Evolutionary conservation across 1,140 invertebrate species (phyloP), one percentile per base, ranked within the genome.

Genomic region (Pentalonia nigronervosa): DNA sequence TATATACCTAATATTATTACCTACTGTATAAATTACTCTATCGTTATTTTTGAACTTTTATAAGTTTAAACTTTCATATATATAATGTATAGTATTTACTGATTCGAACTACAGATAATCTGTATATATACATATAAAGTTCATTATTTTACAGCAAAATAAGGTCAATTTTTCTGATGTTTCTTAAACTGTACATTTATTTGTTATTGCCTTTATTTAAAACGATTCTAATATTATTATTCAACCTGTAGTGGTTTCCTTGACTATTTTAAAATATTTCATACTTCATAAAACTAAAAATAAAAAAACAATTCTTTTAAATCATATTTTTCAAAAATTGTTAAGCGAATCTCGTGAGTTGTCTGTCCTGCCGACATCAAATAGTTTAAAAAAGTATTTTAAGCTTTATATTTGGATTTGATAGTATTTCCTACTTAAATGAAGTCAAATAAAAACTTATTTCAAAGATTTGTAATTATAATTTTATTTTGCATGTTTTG

Each of bases 11-110:
- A n/a, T n/a, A n/a, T n/a, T n/a, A n/a, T n/a, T n/a, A n/a, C n/a
- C 23, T 41, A 41, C 36, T 41, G 11, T 87, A n/a, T 84, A 41
- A 84, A 41, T 84, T 84, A 84, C 36, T 84, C 36, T 45, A 84
- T 84, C 83, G 45, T 84, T 87, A 48, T 87, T 87, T 87, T 48
- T 87, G 25, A 87, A 48, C 47, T 48, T 48, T 87, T 87, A 48
- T 20, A 87, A 87, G 9, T 48, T 47, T 87, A 87, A 87, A 87
- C 47, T 87, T 87, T 87, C 25, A 48, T 87, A 45, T 87, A 87
- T 86, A 41, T n/a, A 47, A 7, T 48, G 23, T 48, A 21, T 34
- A n/a, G 7, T 87, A 48, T n/a, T 34, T n/a, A 25, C 36, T 30
- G 14, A 23, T 45, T 45, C 41, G 36, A 23, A 83, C 34, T 45